A percentile compares a stretch with the other conserved stretches of the same genome.
These are phyloP conservation scores for Nineta flava DNA, from an alignment of 2,888 invertebrate genomes.

Conservation along the genomic window DNA sequence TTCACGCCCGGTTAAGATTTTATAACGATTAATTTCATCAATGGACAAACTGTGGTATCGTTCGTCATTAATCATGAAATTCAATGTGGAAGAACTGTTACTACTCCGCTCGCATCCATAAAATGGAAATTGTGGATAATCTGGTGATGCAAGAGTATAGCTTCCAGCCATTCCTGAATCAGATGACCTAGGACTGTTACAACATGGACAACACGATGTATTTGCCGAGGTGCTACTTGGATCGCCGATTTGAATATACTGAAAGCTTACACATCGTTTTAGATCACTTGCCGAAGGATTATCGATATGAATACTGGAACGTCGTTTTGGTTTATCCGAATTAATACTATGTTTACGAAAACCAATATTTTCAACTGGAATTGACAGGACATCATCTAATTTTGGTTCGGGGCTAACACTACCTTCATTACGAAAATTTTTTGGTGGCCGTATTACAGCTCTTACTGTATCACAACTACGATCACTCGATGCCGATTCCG, in stretches of 20 bases:
- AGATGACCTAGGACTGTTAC: constrained; percentile 55
- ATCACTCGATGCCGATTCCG: constrained; percentile 20
- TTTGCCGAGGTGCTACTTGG: constrained; percentile 9
- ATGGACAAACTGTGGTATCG: constrained; percentile 19
- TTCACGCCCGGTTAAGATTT: constrained; percentile 16
- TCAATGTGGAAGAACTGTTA: constrained; percentile 5
- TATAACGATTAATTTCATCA: constrained; percentile 12
- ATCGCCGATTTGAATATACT: constrained; percentile 23
- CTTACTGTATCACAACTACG: constrained; percentile 16
- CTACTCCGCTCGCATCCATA: constrained; percentile 14
- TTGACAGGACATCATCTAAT: neutral
- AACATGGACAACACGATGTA: constrained; percentile 19
- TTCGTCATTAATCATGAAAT: constrained; percentile 9
- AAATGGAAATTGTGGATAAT: constrained; percentile 25
- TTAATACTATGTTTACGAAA: constrained; percentile 38
- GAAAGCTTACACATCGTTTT: constrained; percentile 33
- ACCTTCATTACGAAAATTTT: constrained; percentile 39
- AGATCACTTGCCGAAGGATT: constrained; percentile 10
- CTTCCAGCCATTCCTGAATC: constrained; percentile 79
- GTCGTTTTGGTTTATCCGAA: constrained; percentile 39
- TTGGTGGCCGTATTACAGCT: constrained; percentile 34
- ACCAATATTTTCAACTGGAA: constrained; percentile 21
- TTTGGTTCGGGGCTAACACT: constrained; percentile 10
- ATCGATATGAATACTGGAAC: constrained; percentile 18
- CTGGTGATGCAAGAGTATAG: constrained; percentile 56